Evolutionary conservation across 2,888 invertebrate genomes (phyloP), one percentile per base, ranked within the genome.

Genomic region (Poecilobothrus nobilitatus): DNA sequence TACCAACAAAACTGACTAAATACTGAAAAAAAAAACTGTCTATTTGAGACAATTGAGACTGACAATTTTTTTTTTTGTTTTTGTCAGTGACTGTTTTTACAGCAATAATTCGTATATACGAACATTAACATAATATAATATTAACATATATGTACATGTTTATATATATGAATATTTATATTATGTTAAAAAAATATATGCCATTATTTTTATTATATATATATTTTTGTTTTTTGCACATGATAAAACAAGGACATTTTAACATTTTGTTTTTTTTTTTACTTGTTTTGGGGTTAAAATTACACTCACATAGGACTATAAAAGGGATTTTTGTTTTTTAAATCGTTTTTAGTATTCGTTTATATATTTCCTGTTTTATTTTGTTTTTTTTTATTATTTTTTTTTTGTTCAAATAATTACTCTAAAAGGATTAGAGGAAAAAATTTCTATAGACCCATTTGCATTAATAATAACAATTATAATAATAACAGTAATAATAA

Each of bases 331-430:
- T 53, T 53, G 1, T 3, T 41, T 41, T 53, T 53, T 53, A 53
- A 53, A 53, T 53, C 53, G 53, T 53, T 53, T 53, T 37, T 53
- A n/a, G n/a, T 53, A 53, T 41, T 41, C n/a, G 41, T 41, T 41
- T 41, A 5, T 15, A 2, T 41, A 5, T 41, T 41, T 41, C 7
- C 9, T 37, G 9, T 53, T 12, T 18, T 53, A 18, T 53, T 12
- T 53, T 53, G 53, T 53, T 53, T 53, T 53, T 53, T 12, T 53
- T 53, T 53, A 2, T 15, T 18, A 6, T 53, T 53, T 9, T 53
- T 3, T 53, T 41, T 41, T 53, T n/a, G 18, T 44, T 53, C 53
- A 18, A 18, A 53, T 53, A 53, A 53, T 53, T 53, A n/a, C 18
- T 53, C 53, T 18, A n/a, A 53, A 53, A 53, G 53, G 53, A 53